phyloP scores from a whole-genome alignment of 53 echinoderm and acorn worm genomes.

The Stichopus horrens region DNA sequence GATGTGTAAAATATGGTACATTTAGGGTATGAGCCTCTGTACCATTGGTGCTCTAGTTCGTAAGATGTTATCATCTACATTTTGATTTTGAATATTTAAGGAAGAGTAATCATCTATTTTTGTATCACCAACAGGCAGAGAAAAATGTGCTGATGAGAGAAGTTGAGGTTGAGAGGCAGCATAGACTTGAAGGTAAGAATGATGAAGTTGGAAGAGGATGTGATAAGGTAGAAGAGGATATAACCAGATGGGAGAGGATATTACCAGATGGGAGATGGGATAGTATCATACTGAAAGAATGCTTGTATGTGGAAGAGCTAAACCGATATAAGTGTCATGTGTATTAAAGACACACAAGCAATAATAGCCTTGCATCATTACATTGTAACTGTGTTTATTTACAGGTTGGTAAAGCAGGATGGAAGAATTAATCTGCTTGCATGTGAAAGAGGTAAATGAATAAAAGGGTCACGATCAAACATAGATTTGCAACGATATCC shows the following conservation, averaged over 20 bases:
- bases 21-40: too few species aligned
- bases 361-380: not conserved
- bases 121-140: conserved; percentile 52
- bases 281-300: not conserved
- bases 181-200: conserved; percentile 39
- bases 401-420: too few species aligned
- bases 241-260: not conserved
- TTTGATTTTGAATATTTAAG: too few species aligned
- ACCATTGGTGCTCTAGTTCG: too few species aligned
- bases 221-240: not conserved
- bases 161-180: conserved; percentile 65
- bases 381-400: too few species aligned
- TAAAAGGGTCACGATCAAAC: too few species aligned
- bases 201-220: not conserved
- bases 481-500: too few species aligned
- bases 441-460: too few species aligned
- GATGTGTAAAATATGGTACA: too few species aligned
- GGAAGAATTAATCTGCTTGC: too few species aligned
- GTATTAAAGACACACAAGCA: not conserved
- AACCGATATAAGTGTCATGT: not conserved
- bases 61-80: too few species aligned
- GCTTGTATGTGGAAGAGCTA: not conserved
- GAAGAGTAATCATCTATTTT: too few species aligned
- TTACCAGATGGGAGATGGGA: not conserved
- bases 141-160: conserved; percentile 66